These are phyloP conservation scores for Xestia xanthographa DNA, from an alignment of 2,888 invertebrate genomes.

Conservation along the genomic window DNA sequence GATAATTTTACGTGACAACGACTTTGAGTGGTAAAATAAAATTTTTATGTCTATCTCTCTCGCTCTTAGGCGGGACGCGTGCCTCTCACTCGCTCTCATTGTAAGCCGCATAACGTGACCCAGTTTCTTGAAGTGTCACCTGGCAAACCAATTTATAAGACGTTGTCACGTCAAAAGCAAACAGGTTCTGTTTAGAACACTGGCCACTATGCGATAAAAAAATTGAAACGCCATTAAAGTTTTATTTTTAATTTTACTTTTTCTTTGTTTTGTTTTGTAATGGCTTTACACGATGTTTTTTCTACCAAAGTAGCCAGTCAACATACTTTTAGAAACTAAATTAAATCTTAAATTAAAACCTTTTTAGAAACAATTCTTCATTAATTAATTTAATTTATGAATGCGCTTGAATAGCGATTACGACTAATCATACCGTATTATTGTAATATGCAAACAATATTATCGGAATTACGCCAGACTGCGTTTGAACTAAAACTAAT, in stretches of 20 bases:
- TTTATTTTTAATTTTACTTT: conserved; percentile 5
- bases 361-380: not conserved
- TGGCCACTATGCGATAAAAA: conserved; percentile 9
- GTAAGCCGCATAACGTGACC: too few relatives aligned
- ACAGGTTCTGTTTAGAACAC: conserved; percentile 9
- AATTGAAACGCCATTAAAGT: conserved; percentile 10
- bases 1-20: too few relatives aligned
- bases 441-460: not conserved
- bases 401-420: not conserved
- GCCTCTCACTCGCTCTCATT: too few relatives aligned
- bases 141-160: too few relatives aligned
- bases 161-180: too few relatives aligned
- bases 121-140: too few relatives aligned
- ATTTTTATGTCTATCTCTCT: too few relatives aligned
- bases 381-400: not conserved
- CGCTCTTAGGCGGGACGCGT: too few relatives aligned
- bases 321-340: not conserved
- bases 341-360: not conserved
- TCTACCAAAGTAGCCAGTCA: not conserved
- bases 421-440: not conserved
- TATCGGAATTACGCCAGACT: conserved; percentile 1
- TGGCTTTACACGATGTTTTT: not conserved
- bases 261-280: not conserved
- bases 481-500: conserved; percentile 7
- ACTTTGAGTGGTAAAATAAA: too few relatives aligned